Evolutionary conservation across 2,113 vertebrate species (phyloP).

Genomic region (Eretmochelys imbricata): DNA sequence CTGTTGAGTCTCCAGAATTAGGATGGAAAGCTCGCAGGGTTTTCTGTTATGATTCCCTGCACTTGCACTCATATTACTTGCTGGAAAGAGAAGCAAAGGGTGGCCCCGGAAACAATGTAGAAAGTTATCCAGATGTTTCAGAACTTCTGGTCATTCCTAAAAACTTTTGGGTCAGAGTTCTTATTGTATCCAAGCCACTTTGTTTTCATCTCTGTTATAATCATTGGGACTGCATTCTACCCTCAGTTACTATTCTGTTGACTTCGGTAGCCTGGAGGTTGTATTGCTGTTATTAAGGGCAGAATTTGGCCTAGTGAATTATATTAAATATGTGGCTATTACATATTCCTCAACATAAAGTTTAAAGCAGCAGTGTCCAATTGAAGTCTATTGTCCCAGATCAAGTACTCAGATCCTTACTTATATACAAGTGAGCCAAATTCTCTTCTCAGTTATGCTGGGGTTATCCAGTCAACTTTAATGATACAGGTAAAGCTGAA

Average conservation of each 20-base stretch:
- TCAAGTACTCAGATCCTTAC: neutral
- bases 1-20: neutral
- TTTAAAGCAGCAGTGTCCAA: neutral
- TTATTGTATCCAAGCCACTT: neutral
- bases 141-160: neutral
- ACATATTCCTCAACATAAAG: neutral
- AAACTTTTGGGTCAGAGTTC: neutral
- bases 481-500: neutral
- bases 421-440: neutral
- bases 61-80: neutral
- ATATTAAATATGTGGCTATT: neutral
- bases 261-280: neutral
- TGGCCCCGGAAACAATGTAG: neutral
- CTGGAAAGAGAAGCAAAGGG: neutral
- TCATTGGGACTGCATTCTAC: neutral
- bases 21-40: neutral
- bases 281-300: neutral
- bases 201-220: neutral
- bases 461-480: neutral
- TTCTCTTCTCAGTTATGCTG: neutral
- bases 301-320: neutral
- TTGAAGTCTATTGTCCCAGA: neutral
- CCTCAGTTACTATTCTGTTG: neutral
- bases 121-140: neutral
- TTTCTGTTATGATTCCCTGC: neutral